phyloP scores from a whole-genome alignment of 2,888 invertebrate genomes.

The Ptychoptera contaminata region DNA sequence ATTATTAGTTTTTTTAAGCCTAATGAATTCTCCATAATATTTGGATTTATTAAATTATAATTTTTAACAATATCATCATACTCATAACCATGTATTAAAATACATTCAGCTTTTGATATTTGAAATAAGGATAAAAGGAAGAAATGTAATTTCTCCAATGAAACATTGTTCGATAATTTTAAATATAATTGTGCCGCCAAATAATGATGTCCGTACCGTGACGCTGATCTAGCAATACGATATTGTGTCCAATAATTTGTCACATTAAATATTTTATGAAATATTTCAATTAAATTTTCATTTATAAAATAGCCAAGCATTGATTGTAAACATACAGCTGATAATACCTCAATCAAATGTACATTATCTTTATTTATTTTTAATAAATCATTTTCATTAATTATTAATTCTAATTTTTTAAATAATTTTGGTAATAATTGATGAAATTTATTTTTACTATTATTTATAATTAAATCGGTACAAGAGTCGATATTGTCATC shows the following conservation, averaged over 20 bases:
- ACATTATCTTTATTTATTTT: conserved; percentile 21
- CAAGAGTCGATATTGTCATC: background rate
- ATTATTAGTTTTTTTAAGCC: conserved; percentile 26
- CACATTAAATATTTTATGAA: conserved; percentile 38
- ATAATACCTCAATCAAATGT: conserved; percentile 54
- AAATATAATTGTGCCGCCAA: conserved; percentile 49
- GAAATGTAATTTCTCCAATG: conserved; percentile 77
- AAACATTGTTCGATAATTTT: conserved; percentile 49
- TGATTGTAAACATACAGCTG: conserved; percentile 71
- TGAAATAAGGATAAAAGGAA: conserved; percentile 72
- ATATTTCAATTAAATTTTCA: conserved; percentile 36
- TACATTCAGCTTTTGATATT: conserved; percentile 57
- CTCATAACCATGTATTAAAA: conserved; percentile 36
- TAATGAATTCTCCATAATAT: conserved; percentile 16
- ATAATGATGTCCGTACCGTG: conserved; percentile 68
- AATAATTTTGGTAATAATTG: conserved; percentile 24
- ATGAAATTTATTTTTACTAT: background rate
- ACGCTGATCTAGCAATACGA: conserved; percentile 70
- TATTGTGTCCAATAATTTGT: conserved; percentile 74
- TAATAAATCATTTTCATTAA: conserved; percentile 15
- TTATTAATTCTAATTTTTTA: conserved; percentile 23
- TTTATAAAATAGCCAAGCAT: conserved; percentile 55
- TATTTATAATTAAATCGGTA: background rate
- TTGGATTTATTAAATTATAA: conserved; percentile 21
- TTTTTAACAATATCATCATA: conserved; percentile 30